Evolutionary conservation across 2,888 invertebrate genomes (phyloP).

Genomic region (Entomobrya multifasciata): DNA sequence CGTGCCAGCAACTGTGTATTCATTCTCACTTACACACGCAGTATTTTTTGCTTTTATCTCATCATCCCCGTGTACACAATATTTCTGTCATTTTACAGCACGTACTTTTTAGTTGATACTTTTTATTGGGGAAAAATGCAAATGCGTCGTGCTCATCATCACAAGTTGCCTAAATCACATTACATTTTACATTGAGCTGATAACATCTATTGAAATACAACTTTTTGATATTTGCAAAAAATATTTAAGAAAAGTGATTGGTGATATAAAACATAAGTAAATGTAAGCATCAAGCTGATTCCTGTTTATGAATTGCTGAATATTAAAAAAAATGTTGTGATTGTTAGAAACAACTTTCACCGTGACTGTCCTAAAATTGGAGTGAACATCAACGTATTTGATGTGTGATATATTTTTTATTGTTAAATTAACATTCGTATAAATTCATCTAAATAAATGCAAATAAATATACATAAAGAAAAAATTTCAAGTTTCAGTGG

Average conservation of each 20-base stretch:
- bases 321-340: too few species aligned
- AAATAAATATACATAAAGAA: background rate
- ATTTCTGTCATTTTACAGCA: too few species aligned
- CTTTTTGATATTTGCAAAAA: background rate
- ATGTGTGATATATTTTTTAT: background rate
- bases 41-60: slow-evolving; percentile 11
- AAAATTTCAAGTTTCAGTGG: slow-evolving; percentile 38
- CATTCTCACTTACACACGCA: background rate
- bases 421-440: background rate
- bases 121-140: slow-evolving; percentile 7
- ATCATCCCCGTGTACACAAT: slow-evolving; percentile 18
- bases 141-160: background rate
- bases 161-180: background rate
- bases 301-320: slow-evolving; percentile 38
- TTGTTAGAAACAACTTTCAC: slow-evolving; percentile 51
- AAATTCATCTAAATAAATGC: background rate
- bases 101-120: too few species aligned
- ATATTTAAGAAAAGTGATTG: background rate
- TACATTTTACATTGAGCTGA: too few species aligned
- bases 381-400: slow-evolving; percentile 7
- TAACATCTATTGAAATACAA: too few species aligned
- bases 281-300: background rate
- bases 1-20: background rate
- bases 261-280: background rate
- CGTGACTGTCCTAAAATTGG: slow-evolving; percentile 11